Base-by-base conservation (phyloP, 1,140 invertebrate species). In the Diploscapter pachys region DNA sequence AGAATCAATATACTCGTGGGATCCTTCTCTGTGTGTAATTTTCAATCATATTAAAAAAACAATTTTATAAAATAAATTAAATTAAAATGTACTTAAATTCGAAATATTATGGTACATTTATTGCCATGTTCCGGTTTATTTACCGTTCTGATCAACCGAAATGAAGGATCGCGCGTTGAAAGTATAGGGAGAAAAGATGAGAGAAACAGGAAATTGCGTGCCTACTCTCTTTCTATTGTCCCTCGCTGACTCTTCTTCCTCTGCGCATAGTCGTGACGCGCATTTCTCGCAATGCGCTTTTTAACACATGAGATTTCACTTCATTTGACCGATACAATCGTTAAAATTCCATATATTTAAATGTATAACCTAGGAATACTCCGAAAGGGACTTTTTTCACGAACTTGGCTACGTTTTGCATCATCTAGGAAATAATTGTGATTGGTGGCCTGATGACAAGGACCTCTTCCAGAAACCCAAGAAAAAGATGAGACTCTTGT, bases 361-460 rank as follows among this genome's bases (percentile, higher is more conserved):
- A 8, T n/a, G 5, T 71, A 68, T 71, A 67, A 55, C 72, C 80
- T n/a, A 82, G 77, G 82, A 84, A 72, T 84, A 86, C 75, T 81
- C 80, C 49, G 82, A 86, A 72, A 64, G 82, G 31, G 82, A 84
- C 56, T 84, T 84, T 72, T 84, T 84, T 69, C 82, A 84, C 71
- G 82, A 84, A 69, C 73, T 84, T 4, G 82, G 84, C 2, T 84
- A 84, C 62, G 78, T 84, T 5, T 77, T 84, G 4, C 82, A 84
- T 63, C 82, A 84, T 65, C 75, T 84, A 55, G 82, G 84, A 6
- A 81, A 85, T 72, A 86, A 86, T 61, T 84, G 82, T 52, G 84
- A 84, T 62, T 86, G 82, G 84, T 84, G 82, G 82, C 78, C 72
- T 71, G 79, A 78, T 50, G 73, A 75, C 13, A 66, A 80, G 63